These are phyloP conservation scores for Caenorhabditis briggsae DNA, from an alignment of 1,140 invertebrate species.

Conservation along the genomic window DNA sequence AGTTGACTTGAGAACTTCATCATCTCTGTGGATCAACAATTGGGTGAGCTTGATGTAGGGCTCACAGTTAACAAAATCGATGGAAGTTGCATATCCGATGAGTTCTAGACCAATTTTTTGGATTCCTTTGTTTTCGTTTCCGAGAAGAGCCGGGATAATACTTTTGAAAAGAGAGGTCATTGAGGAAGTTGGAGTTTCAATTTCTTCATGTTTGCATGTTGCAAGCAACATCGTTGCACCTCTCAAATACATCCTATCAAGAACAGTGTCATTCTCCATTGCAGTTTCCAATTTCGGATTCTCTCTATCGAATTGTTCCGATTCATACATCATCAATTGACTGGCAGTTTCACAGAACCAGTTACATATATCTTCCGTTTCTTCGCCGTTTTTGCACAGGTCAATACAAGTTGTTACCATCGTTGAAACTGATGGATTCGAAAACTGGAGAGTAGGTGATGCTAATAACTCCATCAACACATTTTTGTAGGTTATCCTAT, in stretches of 20 bases:
- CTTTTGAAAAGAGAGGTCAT: background rate
- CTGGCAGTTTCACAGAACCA: constrained; percentile 2
- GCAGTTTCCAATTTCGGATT: background rate
- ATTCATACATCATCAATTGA: constrained; percentile 2
- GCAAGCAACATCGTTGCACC: constrained; percentile 29
- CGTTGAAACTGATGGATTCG: background rate
- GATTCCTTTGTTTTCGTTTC: background rate
- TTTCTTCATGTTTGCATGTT: constrained; percentile 34
- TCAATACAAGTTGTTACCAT: background rate
- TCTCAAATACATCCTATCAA: constrained; percentile 2
- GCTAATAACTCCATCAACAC: background rate
- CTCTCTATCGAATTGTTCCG: background rate
- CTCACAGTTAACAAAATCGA: background rate
- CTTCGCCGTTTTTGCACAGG: background rate
- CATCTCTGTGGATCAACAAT: constrained; percentile 5
- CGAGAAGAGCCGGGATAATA: constrained; percentile 2
- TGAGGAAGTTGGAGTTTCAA: background rate
- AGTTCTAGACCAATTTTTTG: constrained; percentile 26
- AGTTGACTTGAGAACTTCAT: constrained; percentile 40
- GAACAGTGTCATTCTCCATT: background rate
- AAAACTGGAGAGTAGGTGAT: background rate
- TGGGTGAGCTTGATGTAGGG: constrained; percentile 18
- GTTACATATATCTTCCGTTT: background rate
- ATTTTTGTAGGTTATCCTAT: background rate
- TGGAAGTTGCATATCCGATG: constrained; percentile 6